Evolutionary conservation across 2,113 vertebrate genomes (phyloP), one percentile per base, ranked within the genome.

Genomic region (Ia io): DNA sequence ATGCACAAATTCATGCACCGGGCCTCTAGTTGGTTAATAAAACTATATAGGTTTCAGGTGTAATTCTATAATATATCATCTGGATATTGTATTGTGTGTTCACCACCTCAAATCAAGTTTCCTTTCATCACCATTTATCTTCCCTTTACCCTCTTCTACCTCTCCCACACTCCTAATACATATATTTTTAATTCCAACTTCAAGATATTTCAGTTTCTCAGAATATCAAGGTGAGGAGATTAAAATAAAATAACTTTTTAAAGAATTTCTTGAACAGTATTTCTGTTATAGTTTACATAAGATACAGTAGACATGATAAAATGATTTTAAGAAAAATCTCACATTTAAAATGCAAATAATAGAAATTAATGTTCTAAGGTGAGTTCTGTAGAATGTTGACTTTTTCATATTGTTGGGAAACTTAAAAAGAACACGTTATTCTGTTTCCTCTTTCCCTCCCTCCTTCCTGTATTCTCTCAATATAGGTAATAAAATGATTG

Each of bases 401-500:
- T 71, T 91, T 56, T 85, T 83, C 4, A 30, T 63, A 67, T 82
- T 69, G 23, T 70, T 82, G 23, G 42, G 56, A 88, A 92, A 78
- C 42, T 74, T 77, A 20, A 56, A 71, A 83, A 91, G 37, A 10
- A 32, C 25, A 30, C 42, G 3, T 22, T 65, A 59, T 91, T 86
- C 77, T 71, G 22, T 56, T 76, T 86, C 18, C 13, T 37, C 14
- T 35, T 59, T 49, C 40, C 79, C 49, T 79, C 40, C 37, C 40
- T 12, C 25, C 30, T 61, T 65, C 30, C 67, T 88, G 42, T 47
- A 69, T 25, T 88, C 9, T 76, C 30, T 95, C 67, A 88, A 61
- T 42, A 47, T 51, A 80, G 8, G 25, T 82, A 94, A 84, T 93
- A 69, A 95, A 87, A 84, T 59, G 76, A 20, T 84, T 86, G 95